Conservation (phyloP, 2,888 invertebrate genomes). For the Therioaphis trifolii region DNA sequence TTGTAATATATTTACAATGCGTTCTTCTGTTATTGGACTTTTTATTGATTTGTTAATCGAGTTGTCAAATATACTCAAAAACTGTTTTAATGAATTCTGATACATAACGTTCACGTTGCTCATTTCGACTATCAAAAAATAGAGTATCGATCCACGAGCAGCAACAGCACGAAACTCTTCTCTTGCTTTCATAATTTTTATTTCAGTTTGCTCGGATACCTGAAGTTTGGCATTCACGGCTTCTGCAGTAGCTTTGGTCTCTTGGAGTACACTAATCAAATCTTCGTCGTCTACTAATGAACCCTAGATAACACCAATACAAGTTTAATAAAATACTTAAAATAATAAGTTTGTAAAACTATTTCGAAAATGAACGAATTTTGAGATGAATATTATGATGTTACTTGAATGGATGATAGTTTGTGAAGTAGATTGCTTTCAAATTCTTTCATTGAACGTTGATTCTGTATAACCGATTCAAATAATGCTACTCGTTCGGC, state of each 20-base stretch:
- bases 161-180: constrained; percentile 97
- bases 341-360: too few relatives aligned
- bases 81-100: constrained; percentile 94
- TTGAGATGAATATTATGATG: neutral
- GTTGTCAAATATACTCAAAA: constrained; percentile 90
- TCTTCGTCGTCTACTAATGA: constrained; percentile 96
- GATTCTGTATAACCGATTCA: constrained; percentile 96
- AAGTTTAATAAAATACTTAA: too few relatives aligned
- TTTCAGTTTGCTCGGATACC: constrained; percentile 92
- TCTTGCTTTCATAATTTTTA: constrained; percentile 91
- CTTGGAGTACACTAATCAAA: constrained; percentile 87
- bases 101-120: constrained; percentile 97
- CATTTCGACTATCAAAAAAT: constrained; percentile 97
- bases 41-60: constrained; percentile 88
- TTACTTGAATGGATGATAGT: constrained; percentile 85
- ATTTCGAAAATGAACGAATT: neutral
- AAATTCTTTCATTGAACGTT: constrained; percentile 93
- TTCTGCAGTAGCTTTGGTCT: constrained; percentile 89
- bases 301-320: constrained; percentile 71
- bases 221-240: constrained; percentile 94
- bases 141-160: constrained; percentile 91
- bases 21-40: constrained; percentile 84
- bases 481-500: constrained; percentile 92
- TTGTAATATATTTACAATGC: constrained; percentile 87
- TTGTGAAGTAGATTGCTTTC: constrained; percentile 91